phyloP scores from a whole-genome alignment of 2,113 vertebrate species.

The Phyllostomus discolor region DNA sequence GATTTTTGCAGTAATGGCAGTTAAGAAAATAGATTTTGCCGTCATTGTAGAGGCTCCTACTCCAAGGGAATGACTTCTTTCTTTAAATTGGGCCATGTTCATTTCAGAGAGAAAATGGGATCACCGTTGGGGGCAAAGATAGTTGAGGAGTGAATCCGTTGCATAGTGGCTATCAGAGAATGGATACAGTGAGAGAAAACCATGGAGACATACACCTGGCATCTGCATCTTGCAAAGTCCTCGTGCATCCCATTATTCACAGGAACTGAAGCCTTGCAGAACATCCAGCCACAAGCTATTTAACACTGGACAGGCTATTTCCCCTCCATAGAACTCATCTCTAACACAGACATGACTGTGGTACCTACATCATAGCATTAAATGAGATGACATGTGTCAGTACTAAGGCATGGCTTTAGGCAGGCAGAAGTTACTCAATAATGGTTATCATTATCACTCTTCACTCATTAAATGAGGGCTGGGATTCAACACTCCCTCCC shows the following conservation, averaged over 20 bases:
- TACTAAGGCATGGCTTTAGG: background rate
- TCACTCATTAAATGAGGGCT: background rate
- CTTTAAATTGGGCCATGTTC: background rate
- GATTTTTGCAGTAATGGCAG: background rate
- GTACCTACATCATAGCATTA: background rate
- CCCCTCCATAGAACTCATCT: background rate
- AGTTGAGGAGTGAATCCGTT: background rate
- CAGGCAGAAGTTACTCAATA: background rate
- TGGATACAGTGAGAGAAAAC: background rate
- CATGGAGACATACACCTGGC: background rate
- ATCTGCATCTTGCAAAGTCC: background rate
- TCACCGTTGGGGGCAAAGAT: background rate
- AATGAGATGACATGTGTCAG: background rate
- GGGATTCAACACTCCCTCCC: background rate
- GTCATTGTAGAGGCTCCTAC: background rate
- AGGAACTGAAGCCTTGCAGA: background rate
- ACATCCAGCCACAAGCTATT: background rate
- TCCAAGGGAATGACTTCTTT: constrained; percentile 1
- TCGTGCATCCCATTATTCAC: background rate
- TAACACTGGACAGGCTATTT: background rate
- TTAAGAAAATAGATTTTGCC: constrained; percentile 16
- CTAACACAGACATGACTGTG: background rate
- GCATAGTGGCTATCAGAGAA: background rate
- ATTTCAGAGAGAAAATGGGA: constrained; percentile 20
- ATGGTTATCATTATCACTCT: background rate